phyloP scores from a whole-genome alignment of 2,888 invertebrate genomes.

The Therioaphis trifolii region DNA sequence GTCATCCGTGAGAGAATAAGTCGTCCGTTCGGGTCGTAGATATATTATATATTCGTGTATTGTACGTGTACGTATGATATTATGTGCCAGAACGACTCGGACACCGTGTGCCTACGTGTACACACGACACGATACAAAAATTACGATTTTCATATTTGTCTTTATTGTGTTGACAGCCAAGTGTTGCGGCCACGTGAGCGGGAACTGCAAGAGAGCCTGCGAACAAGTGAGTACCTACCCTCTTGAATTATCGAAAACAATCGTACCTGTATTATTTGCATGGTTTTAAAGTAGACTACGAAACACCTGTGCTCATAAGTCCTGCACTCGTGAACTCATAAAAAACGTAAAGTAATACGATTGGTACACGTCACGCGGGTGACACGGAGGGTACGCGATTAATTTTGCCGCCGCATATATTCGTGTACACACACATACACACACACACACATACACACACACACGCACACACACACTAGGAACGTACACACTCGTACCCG shows the following conservation, averaged over 20 bases:
- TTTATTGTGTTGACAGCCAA: constrained; percentile 47
- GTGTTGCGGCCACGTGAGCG: constrained; percentile 54
- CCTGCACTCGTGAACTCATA: no score
- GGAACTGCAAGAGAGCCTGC: constrained; percentile 58
- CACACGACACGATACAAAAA: neutral
- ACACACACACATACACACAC: neutral
- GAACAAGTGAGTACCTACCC: constrained; percentile 51
- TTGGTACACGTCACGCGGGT: constrained; percentile 12
- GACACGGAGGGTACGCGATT: neutral
- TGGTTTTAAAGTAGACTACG: no score
- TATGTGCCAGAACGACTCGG: neutral
- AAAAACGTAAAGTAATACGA: constrained; percentile 32
- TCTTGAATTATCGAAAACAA: neutral
- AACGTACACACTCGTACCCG: neutral
- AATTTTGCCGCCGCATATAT: neutral
- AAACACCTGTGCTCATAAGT: no score
- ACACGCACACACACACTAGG: neutral
- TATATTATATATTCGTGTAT: no score
- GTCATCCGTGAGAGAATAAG: no score
- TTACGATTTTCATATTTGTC: constrained; percentile 20
- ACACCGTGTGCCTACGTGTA: constrained; percentile 10
- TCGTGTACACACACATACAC: neutral
- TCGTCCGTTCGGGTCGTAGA: no score
- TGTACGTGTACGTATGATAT: no score
- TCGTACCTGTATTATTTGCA: no score